A percentile compares a stretch with the other conserved stretches of the same genome.
Conservation (phyloP, 2,888 invertebrate genomes). For the Molorchus minor region DNA sequence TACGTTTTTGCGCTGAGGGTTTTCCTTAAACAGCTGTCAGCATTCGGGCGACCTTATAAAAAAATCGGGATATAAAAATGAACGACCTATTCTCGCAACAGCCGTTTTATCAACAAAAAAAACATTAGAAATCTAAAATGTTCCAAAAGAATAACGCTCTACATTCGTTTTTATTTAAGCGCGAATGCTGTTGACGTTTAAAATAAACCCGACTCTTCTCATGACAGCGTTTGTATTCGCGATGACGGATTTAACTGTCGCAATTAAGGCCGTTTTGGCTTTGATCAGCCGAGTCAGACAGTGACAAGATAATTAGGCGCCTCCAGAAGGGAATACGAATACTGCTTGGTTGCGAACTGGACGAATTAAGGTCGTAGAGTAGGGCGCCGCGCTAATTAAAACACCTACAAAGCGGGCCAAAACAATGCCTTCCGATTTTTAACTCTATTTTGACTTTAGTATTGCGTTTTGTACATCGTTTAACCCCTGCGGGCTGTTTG, state of each 20-base stretch:
- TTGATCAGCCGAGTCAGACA: slow-evolving; percentile 14
- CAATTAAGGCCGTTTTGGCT: slow-evolving; percentile 15
- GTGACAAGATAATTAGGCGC: slow-evolving; percentile 23
- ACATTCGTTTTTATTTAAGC: neutral
- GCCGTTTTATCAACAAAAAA: slow-evolving; percentile 21
- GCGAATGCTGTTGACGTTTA: slow-evolving; percentile 26
- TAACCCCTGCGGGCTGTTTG: too few species aligned
- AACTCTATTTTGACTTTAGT: too few species aligned
- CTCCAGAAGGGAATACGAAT: neutral
- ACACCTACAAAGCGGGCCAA: neutral
- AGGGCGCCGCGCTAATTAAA: neutral
- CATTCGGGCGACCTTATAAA: neutral
- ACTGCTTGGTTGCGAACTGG: slow-evolving; percentile 8
- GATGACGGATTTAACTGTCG: slow-evolving; percentile 19
- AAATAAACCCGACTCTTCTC: slow-evolving; percentile 26
- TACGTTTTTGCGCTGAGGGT: slow-evolving; percentile 18
- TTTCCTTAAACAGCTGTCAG: slow-evolving; percentile 27
- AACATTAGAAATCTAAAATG: slow-evolving; percentile 28
- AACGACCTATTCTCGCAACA: neutral
- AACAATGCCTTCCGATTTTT: too few species aligned
- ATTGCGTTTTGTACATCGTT: too few species aligned
- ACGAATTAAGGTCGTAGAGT: neutral
- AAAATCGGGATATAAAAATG: slow-evolving; percentile 27
- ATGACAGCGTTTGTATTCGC: slow-evolving; percentile 24
- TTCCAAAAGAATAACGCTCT: slow-evolving; percentile 16